Evolutionary conservation across 2,113 vertebrate genomes (phyloP), one percentile per base, ranked within the genome.

Genomic region (Carettochelys insculpta): DNA sequence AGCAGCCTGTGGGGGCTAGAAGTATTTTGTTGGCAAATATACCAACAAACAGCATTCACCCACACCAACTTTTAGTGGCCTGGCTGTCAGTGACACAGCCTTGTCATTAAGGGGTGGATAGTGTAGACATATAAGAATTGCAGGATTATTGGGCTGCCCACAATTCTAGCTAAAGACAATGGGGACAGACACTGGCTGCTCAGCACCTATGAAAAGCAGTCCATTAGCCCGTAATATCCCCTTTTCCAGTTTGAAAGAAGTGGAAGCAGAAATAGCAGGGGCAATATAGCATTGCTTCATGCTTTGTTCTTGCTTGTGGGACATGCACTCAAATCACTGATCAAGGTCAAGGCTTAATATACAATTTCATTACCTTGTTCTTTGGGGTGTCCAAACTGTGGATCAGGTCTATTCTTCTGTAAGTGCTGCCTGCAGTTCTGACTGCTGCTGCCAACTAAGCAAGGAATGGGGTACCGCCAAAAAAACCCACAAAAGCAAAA

Each of bases 281-380:
- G 58, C 13, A 61, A 43, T 38, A 22, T n/a, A 58, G 17, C 0
- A 0, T 16, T 54, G 58, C 45, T 73, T 87, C 1, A 0, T 61
- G 3, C 14, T 81, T 91, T 45, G 0, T 73, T 89, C 31, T 85
- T 68, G 41, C 2, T 17, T 19, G 13, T 80, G 41, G 75, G 45
- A 17, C 4, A 7, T 25, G 1, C 14, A 16, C 56, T 38, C 20
- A 68, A 53, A 73, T 58, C 16, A 17, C 20, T 51, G 50, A 45
- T 10, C 4, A 61, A 80, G 73, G 3, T 31, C 0, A 1, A 80
- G 22, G 41, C 14, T 83, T 85, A 58, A 56, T 50, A 17, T 68
- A 27, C 38, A 48, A 11, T 9, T 29, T 53, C 22, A 24, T 61
- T 87, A 87, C 58, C 0, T 1, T 52, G 7, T 43, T 75, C 24